Base-by-base conservation (phyloP, 1,140 invertebrate species). In the Sitobion miscanthi region DNA sequence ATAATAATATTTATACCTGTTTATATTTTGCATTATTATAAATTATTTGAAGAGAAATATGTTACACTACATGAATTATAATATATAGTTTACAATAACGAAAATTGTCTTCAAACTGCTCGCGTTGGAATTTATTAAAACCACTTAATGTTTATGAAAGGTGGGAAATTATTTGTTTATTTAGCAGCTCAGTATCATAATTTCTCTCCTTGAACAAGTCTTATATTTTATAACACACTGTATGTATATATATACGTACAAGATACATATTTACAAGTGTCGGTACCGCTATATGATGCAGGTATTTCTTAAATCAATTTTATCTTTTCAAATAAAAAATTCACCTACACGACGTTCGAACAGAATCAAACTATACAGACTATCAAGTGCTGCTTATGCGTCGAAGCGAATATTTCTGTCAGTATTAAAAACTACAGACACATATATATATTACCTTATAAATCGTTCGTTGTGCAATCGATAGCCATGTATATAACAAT, bases 261-360 rank as follows among this genome's bases (percentile, higher is more conserved):
- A 17, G 30, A 69, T 77, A 77, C n/a, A 77, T n/a, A 77, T 77
- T n/a, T 77, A 77, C 62, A 77, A 77, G 62, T 77, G 62, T 14
- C 14, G 30, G 62, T 77, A 77, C 62, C 62, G 62, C 62, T 77
- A 77, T 77, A n/a, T n/a, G 30, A 77, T 77, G n/a, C 62, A 77
- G 62, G 62, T 77, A 77, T 77, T 77, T 77, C 62, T 77, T 77
- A 77, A 77, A 77, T 77, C 62, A 77, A 77, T 77, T 77, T 77
- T 77, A 35, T 77, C 62, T 77, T 77, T 77, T n/a, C 62, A 77
- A 77, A 77, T n/a, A 77, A 77, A 77, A 69, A 77, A 77, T 77
- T 77, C 30, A 77, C 30, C 62, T 77, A 77, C 62, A 77, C 62
- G 14, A 35, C n/a, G 5, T 77, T n/a, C n/a, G 14, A 77, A 77